Conservation (phyloP, 2,113 vertebrate genomes). For the Chamaea fasciata region DNA sequence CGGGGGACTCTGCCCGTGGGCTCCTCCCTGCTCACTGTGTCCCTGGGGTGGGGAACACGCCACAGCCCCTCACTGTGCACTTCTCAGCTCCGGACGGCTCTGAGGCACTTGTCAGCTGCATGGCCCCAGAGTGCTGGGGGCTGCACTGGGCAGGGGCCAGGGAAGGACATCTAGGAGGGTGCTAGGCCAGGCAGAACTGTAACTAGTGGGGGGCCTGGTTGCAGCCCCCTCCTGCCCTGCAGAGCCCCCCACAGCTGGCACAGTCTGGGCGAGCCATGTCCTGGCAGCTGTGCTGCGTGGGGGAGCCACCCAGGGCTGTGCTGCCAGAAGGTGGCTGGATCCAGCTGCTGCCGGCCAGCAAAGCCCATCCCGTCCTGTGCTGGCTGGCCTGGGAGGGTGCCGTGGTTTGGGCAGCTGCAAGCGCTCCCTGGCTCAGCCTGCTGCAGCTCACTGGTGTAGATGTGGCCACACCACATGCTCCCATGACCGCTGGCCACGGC, state of each 20-base stretch:
- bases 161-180: background rate
- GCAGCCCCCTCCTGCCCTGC: background rate
- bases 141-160: background rate
- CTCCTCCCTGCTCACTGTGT: background rate
- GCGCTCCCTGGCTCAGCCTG: background rate
- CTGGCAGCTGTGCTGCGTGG: background rate
- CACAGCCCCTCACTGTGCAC: background rate
- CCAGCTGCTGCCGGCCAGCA: background rate
- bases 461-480: background rate
- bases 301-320: background rate
- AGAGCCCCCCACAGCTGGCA: background rate
- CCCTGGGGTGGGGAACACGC: background rate
- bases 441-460: background rate
- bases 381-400: slow-evolving; percentile 8
- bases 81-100: background rate
- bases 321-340: slow-evolving; percentile 19
- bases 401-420: slow-evolving; percentile 41
- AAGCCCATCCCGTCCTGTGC: background rate
- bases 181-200: background rate
- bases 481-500: background rate
- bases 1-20: fast-evolving
- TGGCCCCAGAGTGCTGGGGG: background rate
- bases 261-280: background rate
- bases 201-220: background rate
- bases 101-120: fast-evolving